Percentiles rank a stretch among this genome's conserved stretches.
Conservation (phyloP, 2,888 invertebrate species). For the Mesoligia furuncula region DNA sequence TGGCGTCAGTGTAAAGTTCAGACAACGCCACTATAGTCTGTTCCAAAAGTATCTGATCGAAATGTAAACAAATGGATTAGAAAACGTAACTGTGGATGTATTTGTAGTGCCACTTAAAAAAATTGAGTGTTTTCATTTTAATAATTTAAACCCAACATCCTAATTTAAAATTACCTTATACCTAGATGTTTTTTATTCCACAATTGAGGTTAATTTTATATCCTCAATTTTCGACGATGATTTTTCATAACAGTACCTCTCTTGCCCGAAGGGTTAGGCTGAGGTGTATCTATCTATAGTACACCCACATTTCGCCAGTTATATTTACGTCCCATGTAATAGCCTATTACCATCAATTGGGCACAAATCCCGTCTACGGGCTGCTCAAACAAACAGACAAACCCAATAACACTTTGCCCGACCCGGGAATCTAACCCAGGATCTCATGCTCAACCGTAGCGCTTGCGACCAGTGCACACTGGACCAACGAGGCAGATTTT, state of each 20-base stretch:
- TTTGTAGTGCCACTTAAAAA: background rate
- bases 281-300: background rate
- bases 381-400: too few relatives aligned
- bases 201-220: background rate
- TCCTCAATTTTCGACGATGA: background rate
- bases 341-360: background rate
- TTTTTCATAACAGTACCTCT: background rate
- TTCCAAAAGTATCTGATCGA: background rate
- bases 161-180: background rate
- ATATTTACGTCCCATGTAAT: background rate
- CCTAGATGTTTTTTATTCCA: background rate
- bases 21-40: background rate
- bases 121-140: too few relatives aligned
- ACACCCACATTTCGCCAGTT: background rate
- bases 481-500: background rate
- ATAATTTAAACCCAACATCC: background rate
- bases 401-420: too few relatives aligned
- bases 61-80: background rate
- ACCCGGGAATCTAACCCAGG: too few relatives aligned
- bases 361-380: background rate
- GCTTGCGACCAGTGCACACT: too few relatives aligned
- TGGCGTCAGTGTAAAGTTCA: slow-evolving; percentile 24
- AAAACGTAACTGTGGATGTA: background rate
- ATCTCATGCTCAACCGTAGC: too few relatives aligned
- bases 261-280: background rate